These are phyloP conservation scores for Magallana angulata DNA, from an alignment of 1,140 invertebrate genomes.

Conservation along the genomic window DNA sequence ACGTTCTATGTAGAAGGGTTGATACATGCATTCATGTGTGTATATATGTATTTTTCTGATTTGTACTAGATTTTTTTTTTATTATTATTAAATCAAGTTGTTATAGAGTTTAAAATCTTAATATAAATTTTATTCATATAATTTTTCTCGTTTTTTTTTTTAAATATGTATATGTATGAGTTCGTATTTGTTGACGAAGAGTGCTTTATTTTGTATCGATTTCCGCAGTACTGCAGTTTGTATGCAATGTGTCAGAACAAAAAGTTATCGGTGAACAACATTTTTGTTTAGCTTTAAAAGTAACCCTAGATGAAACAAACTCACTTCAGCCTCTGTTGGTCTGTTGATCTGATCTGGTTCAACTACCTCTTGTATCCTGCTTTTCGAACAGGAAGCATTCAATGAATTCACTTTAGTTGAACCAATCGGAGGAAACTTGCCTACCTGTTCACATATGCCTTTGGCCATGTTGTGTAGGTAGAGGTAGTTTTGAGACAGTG, in stretches of 20 bases:
- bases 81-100: neutral
- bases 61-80: conserved; percentile 22
- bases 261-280: neutral
- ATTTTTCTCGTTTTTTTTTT: neutral
- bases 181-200: conserved; percentile 15
- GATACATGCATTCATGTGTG: conserved; percentile 21
- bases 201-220: conserved; percentile 31
- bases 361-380: too few species aligned
- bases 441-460: too few species aligned
- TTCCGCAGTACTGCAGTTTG: conserved; percentile 10
- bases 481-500: too few species aligned
- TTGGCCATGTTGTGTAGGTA: too few species aligned
- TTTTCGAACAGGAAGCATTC: too few species aligned
- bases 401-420: too few species aligned
- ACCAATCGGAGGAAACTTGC: too few species aligned
- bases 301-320: neutral
- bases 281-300: neutral
- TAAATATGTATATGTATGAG: neutral
- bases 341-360: too few species aligned
- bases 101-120: conserved; percentile 28
- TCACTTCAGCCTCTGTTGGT: too few species aligned
- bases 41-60: conserved; percentile 26
- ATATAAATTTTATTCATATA: conserved; percentile 30
- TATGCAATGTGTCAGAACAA: conserved; percentile 23
- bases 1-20: conserved; percentile 5